Conservation (phyloP, 2,113 vertebrate species). For the Chitala chitala region DNA sequence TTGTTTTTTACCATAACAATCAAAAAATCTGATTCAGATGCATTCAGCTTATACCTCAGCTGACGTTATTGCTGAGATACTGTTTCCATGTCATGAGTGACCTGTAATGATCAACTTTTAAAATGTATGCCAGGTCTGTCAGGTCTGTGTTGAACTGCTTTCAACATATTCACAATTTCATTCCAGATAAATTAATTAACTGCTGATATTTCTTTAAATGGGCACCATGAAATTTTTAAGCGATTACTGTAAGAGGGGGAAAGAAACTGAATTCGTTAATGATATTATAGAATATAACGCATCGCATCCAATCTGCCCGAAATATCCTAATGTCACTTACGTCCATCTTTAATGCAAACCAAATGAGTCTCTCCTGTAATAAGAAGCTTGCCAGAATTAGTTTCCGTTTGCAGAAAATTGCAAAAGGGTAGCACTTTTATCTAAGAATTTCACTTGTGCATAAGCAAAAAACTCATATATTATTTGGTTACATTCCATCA, state of each 20-base stretch:
- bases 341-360: slow-evolving; percentile 97
- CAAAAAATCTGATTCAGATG: background rate
- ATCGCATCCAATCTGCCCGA: slow-evolving; percentile 96
- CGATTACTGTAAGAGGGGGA: slow-evolving; percentile 49
- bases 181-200: slow-evolving; percentile 66
- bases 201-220: slow-evolving; percentile 60
- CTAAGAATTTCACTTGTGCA: slow-evolving; percentile 98
- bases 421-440: slow-evolving; percentile 91
- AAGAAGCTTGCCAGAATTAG: slow-evolving; percentile 99
- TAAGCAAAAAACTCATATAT: slow-evolving; percentile 98
- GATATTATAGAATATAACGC: slow-evolving; percentile 85
- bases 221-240: slow-evolving; percentile 67
- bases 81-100: background rate
- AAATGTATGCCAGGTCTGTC: background rate
- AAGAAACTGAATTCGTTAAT: slow-evolving; percentile 64
- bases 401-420: slow-evolving; percentile 99
- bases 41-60: background rate
- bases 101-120: background rate
- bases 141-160: background rate
- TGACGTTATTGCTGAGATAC: background rate
- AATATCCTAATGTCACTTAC: slow-evolving; percentile 98
- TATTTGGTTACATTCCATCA: slow-evolving; percentile 99
- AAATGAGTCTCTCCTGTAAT: slow-evolving; percentile 94
- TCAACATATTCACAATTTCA: slow-evolving; percentile 6
- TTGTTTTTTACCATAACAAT: background rate